Base-by-base conservation (phyloP, 2,888 invertebrate species). In the Drosophila maculinotata region DNA sequence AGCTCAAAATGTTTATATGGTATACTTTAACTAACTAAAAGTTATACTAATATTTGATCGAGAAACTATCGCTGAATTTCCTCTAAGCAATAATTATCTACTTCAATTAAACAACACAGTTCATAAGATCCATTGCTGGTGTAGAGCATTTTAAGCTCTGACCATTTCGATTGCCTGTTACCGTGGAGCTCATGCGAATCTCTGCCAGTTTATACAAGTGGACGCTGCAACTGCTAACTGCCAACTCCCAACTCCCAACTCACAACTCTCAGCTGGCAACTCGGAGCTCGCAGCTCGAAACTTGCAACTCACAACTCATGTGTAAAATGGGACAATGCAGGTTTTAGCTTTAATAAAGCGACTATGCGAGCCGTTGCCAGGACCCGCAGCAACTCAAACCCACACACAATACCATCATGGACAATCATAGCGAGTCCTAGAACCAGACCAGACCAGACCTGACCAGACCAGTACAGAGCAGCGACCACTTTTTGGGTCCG, bases 281-380 rank as follows among this genome's bases (percentile, higher is more conserved):
- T 45, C 38, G 53, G 39, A 57, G 23, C 56, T 42, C 48, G 47
- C 59, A 36, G 35, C 58, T 41, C 35, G 35, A 28, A 56, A 26
- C 69, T 49, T 23, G 48, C 73, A 72, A 49, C 73, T 54, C 76
- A 38, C 71, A 66, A 54, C 76, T 76, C 73, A 69, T 87, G 85
- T 84, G 75, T 67, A 69, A 86, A 81, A 79, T 58, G 63, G 77
- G 68, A 86, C 83, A 84, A 86, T 87, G 66, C 70, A 69, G 77
- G 76, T 74, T 83, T 85, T 82, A 79, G 83, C 88, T 84, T 84
- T 84, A 84, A 86, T 84, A 84, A 76, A 83, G 87, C 82, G 72
- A 86, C 83, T 79, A 74, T 62, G 68, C 69, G 60, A 56, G 49
- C 31, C 36, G n/a, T 26, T 36, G 36, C 45, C 36, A 36, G 35